Evolutionary conservation across 2,888 invertebrate genomes (phyloP), one percentile per base, ranked within the genome.

Genomic region (Epistrophe grossulariae): DNA sequence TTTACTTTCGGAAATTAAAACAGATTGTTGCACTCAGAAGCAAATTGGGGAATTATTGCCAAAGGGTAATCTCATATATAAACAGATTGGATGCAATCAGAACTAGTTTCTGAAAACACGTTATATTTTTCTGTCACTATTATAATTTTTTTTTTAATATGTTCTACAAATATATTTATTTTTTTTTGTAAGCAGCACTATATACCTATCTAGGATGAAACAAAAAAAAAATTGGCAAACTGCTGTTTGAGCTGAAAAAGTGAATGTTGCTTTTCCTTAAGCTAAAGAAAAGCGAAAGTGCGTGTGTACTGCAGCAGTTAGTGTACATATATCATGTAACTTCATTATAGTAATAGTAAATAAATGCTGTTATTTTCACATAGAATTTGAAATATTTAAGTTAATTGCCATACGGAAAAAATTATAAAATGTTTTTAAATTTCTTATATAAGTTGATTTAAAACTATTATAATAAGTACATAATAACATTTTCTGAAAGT

Each of bases 71-170:
- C 28, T 71, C 19, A 59, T 1, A 62, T 52, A 62, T 31, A 31
- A 31, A 7, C 62, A 45, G 55, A 55, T 35, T 59, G 31, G 11
- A 28, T n/a, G 68, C 45, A 71, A 11, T 71, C 70, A 38, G 59
- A 82, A 72, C 71, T 52, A 28, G 77, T 82, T 77, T 68, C 2
- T 7, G 11, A n/a, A 45, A 59, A 74, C 28, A n/a, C 8, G 31
- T 28, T 59, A 45, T 50, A 38, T 50, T 74, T 74, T 68, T 71
- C 19, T 11, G 68, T 50, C 11, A 31, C 19, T 38, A 35, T 43
- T 71, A 76, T 81, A 62, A 74, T 24, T 40, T n/a, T n/a, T 43
- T 40, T 64, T 28, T 10, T 31, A 45, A 43, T 28, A 31, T 55
- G 43, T 81, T 64, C 48, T 19, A 35, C 35, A 9, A 8, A 17